Conservation (phyloP, 2,113 vertebrate species). For the Tupaia chinensis region DNA sequence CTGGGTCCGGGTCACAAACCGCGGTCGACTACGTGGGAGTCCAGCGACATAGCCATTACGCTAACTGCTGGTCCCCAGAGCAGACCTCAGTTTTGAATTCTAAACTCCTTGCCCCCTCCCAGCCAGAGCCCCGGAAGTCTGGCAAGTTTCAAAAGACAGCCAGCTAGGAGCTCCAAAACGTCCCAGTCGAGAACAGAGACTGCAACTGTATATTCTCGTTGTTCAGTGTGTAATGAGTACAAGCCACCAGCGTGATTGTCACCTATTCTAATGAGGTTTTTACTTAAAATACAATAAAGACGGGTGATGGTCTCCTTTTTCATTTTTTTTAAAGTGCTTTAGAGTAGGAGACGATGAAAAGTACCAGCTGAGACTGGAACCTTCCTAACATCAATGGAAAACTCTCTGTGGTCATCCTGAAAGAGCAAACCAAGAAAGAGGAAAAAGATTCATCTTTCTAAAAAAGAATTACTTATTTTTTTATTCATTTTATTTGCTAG, state of each 20-base stretch:
- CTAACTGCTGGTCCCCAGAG: no score
- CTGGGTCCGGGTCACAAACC: no score
- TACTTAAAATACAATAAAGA: not conserved
- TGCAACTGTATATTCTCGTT: not conserved
- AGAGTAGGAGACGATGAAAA: not conserved
- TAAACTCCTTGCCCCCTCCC: not conserved
- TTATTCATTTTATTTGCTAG: no score
- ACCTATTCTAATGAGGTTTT: not conserved
- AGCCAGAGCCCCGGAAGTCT: conserved; percentile 1
- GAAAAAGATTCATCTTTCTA: no score
- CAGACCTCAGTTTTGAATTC: not conserved
- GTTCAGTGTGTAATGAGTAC: not conserved
- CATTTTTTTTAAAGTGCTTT: not conserved
- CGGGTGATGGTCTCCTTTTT: not conserved
- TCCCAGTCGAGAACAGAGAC: not conserved
- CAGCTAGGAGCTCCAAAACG: not conserved
- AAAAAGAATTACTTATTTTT: no score
- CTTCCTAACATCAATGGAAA: conserved; percentile 33
- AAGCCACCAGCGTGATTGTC: not conserved
- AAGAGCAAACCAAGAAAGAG: not conserved
- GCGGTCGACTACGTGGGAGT: no score
- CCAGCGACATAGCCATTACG: no score
- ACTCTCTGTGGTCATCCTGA: not conserved
- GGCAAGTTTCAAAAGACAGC: conserved; percentile 1
- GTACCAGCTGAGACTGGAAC: not conserved